Conservation (phyloP, 2,113 vertebrate species). For the Macrotis lagotis region DNA sequence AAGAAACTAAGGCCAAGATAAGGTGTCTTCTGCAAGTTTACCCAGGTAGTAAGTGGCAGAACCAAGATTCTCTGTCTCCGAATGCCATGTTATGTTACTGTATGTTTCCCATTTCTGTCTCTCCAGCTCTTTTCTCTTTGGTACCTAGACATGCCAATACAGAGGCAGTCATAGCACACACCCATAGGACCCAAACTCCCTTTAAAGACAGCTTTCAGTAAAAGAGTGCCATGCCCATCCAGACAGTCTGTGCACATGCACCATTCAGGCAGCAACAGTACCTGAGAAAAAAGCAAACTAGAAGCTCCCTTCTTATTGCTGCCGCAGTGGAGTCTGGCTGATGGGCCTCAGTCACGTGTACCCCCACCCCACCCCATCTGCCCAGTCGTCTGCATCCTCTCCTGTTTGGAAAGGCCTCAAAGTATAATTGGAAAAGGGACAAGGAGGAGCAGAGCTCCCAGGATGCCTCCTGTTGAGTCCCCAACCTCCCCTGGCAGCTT, state of each 20-base stretch:
- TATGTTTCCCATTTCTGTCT: not conserved
- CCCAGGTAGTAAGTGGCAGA: not conserved
- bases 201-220: not conserved
- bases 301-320: not conserved
- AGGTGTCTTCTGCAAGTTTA: not conserved
- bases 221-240: not conserved
- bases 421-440: slow-evolving; percentile 29
- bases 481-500: not conserved
- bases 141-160: not conserved
- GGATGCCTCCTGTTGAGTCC: not conserved
- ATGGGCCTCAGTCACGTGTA: not conserved
- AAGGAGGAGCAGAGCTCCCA: not conserved
- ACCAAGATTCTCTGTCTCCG: not conserved
- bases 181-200: not conserved
- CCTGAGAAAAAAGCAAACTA: not conserved
- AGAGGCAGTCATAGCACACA: not conserved
- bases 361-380: not conserved
- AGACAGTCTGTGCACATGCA: not conserved
- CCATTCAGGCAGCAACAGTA: too few species aligned
- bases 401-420: not conserved
- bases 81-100: not conserved
- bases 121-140: not conserved
- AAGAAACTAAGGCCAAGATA: not conserved
- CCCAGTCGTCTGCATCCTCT: not conserved
- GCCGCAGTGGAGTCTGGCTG: not conserved